Conservation (phyloP, 1,140 invertebrate species). For the Protaetia brevitarsis region DNA sequence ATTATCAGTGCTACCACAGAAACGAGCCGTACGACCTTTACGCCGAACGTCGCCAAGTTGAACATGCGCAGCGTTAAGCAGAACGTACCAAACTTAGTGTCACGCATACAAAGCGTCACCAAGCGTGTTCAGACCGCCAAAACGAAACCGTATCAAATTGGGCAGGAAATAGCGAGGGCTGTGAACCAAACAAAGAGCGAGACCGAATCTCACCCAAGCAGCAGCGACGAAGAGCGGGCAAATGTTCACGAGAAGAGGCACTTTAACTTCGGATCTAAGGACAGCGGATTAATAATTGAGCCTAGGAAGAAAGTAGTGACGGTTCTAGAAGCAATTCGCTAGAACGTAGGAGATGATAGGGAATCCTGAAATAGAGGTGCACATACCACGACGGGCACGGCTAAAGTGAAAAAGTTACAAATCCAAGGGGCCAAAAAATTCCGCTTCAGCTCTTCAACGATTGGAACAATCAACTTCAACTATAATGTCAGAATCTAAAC, state of each 20-base stretch:
- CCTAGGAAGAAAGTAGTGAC: slow-evolving; percentile 16
- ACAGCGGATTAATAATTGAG: not conserved
- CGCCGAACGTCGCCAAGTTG: slow-evolving; percentile 42
- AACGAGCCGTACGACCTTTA: slow-evolving; percentile 43
- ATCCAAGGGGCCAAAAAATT: not conserved
- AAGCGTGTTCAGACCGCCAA: slow-evolving; percentile 35
- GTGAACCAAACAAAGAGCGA: slow-evolving; percentile 34
- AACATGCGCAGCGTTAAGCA: slow-evolving; percentile 46
- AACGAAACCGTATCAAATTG: slow-evolving; percentile 49
- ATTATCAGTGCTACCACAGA: slow-evolving; percentile 62
- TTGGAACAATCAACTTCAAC: slow-evolving; percentile 40
- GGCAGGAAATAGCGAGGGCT: slow-evolving; percentile 46
- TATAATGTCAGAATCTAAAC: slow-evolving; percentile 37
- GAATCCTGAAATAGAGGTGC: not conserved
- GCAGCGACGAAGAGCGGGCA: slow-evolving; percentile 32
- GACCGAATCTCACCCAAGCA: slow-evolving; percentile 27
- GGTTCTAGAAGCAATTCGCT: not conserved
- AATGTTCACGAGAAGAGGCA: slow-evolving; percentile 25
- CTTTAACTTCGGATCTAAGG: slow-evolving; percentile 20
- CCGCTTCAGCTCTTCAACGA: slow-evolving; percentile 36
- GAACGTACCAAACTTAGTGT: slow-evolving; percentile 45
- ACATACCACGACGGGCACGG: not conserved
- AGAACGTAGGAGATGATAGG: slow-evolving; percentile 8
- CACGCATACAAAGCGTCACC: slow-evolving; percentile 36
- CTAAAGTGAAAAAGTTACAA: slow-evolving; percentile 5